A percentile compares a stretch with the other conserved stretches of the same genome.
phyloP scores from a whole-genome alignment of 1,140 invertebrate genomes.

The Ceratina japonica region DNA sequence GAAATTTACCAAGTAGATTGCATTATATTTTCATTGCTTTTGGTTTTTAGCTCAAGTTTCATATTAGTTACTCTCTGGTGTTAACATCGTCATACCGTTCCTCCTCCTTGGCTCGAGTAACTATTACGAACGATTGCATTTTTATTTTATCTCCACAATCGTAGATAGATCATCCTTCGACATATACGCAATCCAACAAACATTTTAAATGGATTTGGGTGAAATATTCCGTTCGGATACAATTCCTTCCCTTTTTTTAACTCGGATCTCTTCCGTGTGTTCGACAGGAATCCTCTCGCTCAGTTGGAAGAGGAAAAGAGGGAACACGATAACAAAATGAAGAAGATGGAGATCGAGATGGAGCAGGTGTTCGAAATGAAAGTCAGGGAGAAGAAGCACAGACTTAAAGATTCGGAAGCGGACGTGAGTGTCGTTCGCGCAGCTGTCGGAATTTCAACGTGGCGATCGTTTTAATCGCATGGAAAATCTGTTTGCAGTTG shows the following conservation, averaged over 20 bases:
- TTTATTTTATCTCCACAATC: conserved; percentile 14
- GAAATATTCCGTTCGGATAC: conserved; percentile 51
- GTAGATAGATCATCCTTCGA: conserved; percentile 31
- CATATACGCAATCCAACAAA: not conserved
- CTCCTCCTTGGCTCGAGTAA: not conserved
- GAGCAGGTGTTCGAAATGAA: conserved; percentile 94
- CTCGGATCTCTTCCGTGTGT: conserved; percentile 43
- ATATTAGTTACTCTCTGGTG: not conserved
- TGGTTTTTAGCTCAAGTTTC: conserved; percentile 17
- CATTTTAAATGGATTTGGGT: not conserved
- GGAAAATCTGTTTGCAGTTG: conserved; percentile 75
- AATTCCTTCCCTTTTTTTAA: conserved; percentile 29
- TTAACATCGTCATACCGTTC: not conserved
- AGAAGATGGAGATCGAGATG: conserved; percentile 97
- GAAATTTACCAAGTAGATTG: conserved; percentile 34
- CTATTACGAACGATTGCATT: not conserved
- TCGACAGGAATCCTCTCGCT: conserved; percentile 94
- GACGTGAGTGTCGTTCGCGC: conserved; percentile 83
- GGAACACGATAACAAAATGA: conserved; percentile 97
- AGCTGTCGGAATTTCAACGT: not conserved
- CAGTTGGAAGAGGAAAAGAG: conserved; percentile 99
- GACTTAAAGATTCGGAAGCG: conserved; percentile 94
- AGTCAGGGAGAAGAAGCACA: conserved; percentile 95
- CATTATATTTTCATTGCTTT: conserved; percentile 36
- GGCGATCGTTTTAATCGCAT: not conserved